phyloP scores from a whole-genome alignment of 2,113 vertebrate species.

The western clawed frog (Xenopus tropicalis) region UCB_Xtro_10.0 CM004449.2:33880501-33881000 shows the following conservation, averaged over 20 bases:
- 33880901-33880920: neutral
- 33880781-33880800: slow-evolving; percentile 42
- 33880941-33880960: neutral
- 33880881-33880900: slow-evolving; percentile 10
- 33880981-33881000: neutral
- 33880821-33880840: slow-evolving; percentile 22
- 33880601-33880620: slow-evolving; percentile 30
- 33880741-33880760: slow-evolving; percentile 19
- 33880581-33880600: slow-evolving; percentile 13
- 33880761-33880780: slow-evolving; percentile 10
- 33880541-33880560: slow-evolving; percentile 21
- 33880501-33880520: slow-evolving; percentile 5
- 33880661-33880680: slow-evolving; percentile 20
- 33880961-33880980: neutral
- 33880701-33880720: slow-evolving; percentile 24
- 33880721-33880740: slow-evolving; percentile 35
- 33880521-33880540: slow-evolving; percentile 29
- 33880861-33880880: slow-evolving; percentile 7
- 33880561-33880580: slow-evolving; percentile 8
- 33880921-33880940: slow-evolving; percentile 2
- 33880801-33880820: slow-evolving; percentile 36
- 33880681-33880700: slow-evolving; percentile 24
- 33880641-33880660: slow-evolving; percentile 24
- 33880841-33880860: slow-evolving; percentile 18
- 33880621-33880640: slow-evolving; percentile 3